phyloP scores from a whole-genome alignment of 2,113 vertebrate genomes.

The Patagioenas fasciata region DNA sequence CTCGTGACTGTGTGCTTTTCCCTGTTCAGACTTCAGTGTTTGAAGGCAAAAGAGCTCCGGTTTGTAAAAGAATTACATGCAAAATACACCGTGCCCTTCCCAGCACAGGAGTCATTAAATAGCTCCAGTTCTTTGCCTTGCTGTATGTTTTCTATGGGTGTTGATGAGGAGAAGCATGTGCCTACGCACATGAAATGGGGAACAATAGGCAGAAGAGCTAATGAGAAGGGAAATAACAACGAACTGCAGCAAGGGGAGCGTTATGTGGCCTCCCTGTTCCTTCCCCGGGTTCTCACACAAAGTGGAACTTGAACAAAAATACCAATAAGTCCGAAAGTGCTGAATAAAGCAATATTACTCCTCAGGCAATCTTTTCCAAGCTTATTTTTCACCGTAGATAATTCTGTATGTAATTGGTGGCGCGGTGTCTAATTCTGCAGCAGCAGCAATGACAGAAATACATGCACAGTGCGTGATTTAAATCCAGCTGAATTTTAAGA shows the following conservation, averaged over 20 bases:
- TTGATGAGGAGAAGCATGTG: background rate
- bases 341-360: background rate
- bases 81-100: background rate
- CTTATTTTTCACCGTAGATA: constrained; percentile 15
- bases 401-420: constrained; percentile 8
- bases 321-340: background rate
- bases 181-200: background rate
- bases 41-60: background rate
- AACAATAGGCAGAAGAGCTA: background rate
- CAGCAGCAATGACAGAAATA: constrained; percentile 30
- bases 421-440: background rate
- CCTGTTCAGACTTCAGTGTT: background rate
- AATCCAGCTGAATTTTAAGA: constrained; percentile 48
- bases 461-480: background rate
- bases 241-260: background rate
- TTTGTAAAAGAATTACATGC: background rate
- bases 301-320: background rate
- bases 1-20: background rate
- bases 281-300: background rate
- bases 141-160: background rate
- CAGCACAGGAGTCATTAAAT: background rate
- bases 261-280: background rate
- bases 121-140: background rate
- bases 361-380: background rate
- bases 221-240: background rate